A percentile compares a stretch with the other conserved stretches of the same genome.
These are phyloP conservation scores for Lontra canadensis DNA, from an alignment of 2,113 vertebrate genomes.

Conservation along the genomic window DNA sequence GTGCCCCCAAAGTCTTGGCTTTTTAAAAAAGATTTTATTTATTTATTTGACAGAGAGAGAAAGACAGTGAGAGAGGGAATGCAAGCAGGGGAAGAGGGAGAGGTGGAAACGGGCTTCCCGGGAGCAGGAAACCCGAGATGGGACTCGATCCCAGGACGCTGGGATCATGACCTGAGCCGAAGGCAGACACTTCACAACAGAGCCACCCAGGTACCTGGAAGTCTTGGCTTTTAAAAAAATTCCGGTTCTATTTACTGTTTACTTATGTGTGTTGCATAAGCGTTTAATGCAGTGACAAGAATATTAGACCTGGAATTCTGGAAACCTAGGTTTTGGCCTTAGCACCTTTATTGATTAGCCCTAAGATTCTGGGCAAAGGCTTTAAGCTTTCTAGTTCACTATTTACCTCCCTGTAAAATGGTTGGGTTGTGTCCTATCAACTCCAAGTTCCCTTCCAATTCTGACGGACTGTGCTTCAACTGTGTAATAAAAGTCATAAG, in stretches of 20 bases:
- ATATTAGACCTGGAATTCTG: neutral
- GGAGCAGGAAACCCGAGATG: too few species aligned
- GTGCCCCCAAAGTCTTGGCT: neutral
- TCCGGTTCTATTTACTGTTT: neutral
- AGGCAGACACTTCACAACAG: too few species aligned
- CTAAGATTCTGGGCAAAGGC: neutral
- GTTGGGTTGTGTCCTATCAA: neutral
- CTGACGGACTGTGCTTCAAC: neutral
- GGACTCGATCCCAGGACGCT: too few species aligned
- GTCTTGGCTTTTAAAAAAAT: neutral
- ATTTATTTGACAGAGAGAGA: too few species aligned
- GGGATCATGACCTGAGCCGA: too few species aligned
- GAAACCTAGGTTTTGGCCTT: neutral
- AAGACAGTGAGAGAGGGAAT: too few species aligned
- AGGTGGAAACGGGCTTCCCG: too few species aligned
- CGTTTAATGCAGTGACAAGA: neutral
- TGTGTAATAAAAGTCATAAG: neutral
- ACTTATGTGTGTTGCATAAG: neutral
- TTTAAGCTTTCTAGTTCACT: neutral
- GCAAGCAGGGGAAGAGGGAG: too few species aligned
- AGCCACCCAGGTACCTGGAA: too few species aligned
- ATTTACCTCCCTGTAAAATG: neutral
- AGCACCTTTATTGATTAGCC: neutral
- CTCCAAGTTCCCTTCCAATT: neutral
- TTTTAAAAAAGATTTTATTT: too few species aligned